Base-by-base conservation (phyloP, 2,113 vertebrate genomes). In the Pungitius pungitius region DNA sequence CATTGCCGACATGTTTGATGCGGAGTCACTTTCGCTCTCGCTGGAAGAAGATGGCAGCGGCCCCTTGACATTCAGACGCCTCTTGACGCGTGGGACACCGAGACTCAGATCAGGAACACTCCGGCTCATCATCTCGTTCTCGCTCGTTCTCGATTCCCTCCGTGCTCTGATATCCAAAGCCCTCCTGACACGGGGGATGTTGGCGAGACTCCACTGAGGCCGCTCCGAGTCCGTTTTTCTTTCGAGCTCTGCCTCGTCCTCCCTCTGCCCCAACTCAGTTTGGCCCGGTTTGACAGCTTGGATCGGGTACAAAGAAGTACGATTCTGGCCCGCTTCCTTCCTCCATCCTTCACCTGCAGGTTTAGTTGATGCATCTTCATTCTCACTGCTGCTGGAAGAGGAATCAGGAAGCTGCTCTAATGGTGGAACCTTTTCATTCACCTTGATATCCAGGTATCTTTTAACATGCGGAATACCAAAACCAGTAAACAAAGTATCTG, bases 31-130 rank as follows among this genome's bases (percentile, higher is more conserved):
- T 66, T 83, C 75, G 7, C 37, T 77, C 9, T 73, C 65, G 3
- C 71, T 87, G 24, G n/a, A 11, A 1, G 77, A 86, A 74, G 64
- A 59, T 26, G 35, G 77, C 54, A 54, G 74, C 33, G 69, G 75
- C 14, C 68, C 54, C 62, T 82, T 85, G 24, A 88, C 18, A 64
- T 85, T 27, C 35, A 80, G 55, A 37, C 33, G 30, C 20, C 69
- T 75, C 40, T 75, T 70, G 18, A 81, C 1, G 0, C 9, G 60
- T n/a, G 83, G 83, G 33, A 87, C 27, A 33, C 81, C 77, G 56
- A 18, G 12, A 43, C 65, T 88, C 22, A 80, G 39, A 49, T 80
- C 49, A 66, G 79, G 55, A 26, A 58, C 57, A 9, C 22, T 59
- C 3, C 52, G 26, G 24, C 67, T 39, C 51, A 9, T 59, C 1